phyloP scores from a whole-genome alignment of 2,888 invertebrate species.

The Tanypteryx hageni region DNA sequence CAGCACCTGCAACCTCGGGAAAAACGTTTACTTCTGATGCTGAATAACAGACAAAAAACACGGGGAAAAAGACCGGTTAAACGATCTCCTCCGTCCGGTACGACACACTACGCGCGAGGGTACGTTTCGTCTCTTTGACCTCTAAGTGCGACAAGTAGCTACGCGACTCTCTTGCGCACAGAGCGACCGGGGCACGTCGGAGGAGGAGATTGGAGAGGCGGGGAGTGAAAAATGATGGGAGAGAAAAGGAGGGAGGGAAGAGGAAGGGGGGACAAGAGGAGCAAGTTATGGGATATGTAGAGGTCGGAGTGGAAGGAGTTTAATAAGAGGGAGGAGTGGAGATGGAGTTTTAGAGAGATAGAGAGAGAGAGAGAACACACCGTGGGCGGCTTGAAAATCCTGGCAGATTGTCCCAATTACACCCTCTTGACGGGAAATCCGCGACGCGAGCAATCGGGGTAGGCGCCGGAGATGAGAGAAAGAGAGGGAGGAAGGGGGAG shows the following conservation, averaged over 20 bases:
- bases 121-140: conserved; percentile 4
- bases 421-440: conserved; percentile 57
- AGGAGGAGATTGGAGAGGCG: not conserved
- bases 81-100: not conserved
- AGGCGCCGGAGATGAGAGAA: conserved; percentile 27
- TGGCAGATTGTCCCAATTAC: conserved; percentile 63
- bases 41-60: too few relatives aligned
- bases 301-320: not conserved
- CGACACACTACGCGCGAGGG: not conserved
- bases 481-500: not conserved
- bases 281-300: not conserved
- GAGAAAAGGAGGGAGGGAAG: not conserved
- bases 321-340: not conserved
- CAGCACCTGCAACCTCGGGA: too few relatives aligned
- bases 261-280: not conserved
- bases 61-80: too few relatives aligned
- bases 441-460: conserved; percentile 27
- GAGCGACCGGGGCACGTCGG: not conserved
- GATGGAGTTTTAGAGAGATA: not conserved
- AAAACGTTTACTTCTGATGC: too few relatives aligned
- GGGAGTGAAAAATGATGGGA: not conserved
- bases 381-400: conserved; percentile 48
- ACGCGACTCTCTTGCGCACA: conserved; percentile 10
- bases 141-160: not conserved
- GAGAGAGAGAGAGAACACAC: not conserved